These are phyloP conservation scores for Abramis brama DNA, from an alignment of 2,113 vertebrate species.

Conservation along the genomic window DNA sequence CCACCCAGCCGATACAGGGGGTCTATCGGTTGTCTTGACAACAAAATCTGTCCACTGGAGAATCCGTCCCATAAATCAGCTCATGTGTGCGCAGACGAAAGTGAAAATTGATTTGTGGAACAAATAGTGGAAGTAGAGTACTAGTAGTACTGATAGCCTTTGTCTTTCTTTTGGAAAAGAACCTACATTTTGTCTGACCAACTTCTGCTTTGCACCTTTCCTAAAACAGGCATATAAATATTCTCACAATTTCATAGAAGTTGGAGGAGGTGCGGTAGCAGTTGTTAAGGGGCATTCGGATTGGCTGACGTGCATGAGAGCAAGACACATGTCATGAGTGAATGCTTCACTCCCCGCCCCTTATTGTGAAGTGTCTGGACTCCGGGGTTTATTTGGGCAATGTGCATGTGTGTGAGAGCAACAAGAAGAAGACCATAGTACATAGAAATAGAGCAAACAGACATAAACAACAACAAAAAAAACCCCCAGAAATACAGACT, in stretches of 20 bases:
- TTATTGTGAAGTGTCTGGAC: slow-evolving; percentile 56
- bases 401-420: slow-evolving; percentile 58
- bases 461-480: not conserved
- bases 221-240: not conserved
- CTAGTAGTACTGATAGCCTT: slow-evolving; percentile 10
- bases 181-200: accelerated
- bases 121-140: slow-evolving; percentile 15
- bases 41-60: slow-evolving; percentile 56
- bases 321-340: slow-evolving; percentile 46
- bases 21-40: slow-evolving; percentile 64
- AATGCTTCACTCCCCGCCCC: slow-evolving; percentile 52
- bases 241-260: not conserved
- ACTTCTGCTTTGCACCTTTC: slow-evolving; percentile 57
- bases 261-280: not conserved
- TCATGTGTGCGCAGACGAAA: not conserved
- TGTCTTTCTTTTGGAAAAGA: not conserved
- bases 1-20: slow-evolving; percentile 31
- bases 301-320: slow-evolving; percentile 54
- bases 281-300: slow-evolving; percentile 1
- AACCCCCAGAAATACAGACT: not conserved
- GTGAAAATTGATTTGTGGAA: slow-evolving; percentile 19
- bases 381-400: slow-evolving; percentile 63
- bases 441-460: not conserved
- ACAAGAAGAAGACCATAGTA: not conserved
- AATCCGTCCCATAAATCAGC: slow-evolving; percentile 57